These are phyloP conservation scores for Danaus plexippus DNA, from an alignment of 1,140 invertebrate genomes.

Conservation along the genomic window DNA sequence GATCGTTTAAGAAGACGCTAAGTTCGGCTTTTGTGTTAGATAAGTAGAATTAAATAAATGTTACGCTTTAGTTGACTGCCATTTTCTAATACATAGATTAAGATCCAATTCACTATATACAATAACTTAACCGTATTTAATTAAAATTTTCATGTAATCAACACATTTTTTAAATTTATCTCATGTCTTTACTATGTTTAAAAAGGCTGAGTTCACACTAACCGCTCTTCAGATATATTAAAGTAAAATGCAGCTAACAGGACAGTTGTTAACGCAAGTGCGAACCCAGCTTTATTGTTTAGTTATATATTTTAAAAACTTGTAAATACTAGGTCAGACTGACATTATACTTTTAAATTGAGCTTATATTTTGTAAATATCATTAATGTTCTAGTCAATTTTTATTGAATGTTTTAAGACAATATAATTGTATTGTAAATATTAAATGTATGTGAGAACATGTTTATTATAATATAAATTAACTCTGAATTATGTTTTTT, in stretches of 20 bases:
- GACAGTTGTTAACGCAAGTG: not conserved
- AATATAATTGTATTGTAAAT: constrained; percentile 67
- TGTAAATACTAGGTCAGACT: constrained; percentile 36
- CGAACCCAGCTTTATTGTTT: constrained; percentile 18
- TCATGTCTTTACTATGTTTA: constrained; percentile 43
- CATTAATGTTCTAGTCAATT: constrained; percentile 61
- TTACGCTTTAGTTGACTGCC: constrained; percentile 29
- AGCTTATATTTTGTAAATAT: constrained; percentile 62
- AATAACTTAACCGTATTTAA: constrained; percentile 22
- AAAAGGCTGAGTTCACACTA: constrained; percentile 11
- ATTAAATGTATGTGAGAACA: constrained; percentile 52
- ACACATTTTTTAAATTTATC: constrained; percentile 24
- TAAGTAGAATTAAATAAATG: not conserved
- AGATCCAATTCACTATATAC: constrained; percentile 17
- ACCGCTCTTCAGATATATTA: not conserved
- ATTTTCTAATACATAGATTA: constrained; percentile 23
- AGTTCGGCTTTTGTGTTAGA: too few species aligned
- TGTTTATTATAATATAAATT: constrained; percentile 59
- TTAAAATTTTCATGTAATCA: constrained; percentile 23
- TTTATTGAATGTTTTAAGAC: constrained; percentile 66
- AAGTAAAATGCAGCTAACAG: not conserved
- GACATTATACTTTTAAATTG: constrained; percentile 44
- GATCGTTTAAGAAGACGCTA: too few species aligned
- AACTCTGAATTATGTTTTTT: constrained; percentile 40
- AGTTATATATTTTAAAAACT: constrained; percentile 14